phyloP scores from a whole-genome alignment of 2,113 vertebrate genomes.

The Brachypodius melanocephalos region DNA sequence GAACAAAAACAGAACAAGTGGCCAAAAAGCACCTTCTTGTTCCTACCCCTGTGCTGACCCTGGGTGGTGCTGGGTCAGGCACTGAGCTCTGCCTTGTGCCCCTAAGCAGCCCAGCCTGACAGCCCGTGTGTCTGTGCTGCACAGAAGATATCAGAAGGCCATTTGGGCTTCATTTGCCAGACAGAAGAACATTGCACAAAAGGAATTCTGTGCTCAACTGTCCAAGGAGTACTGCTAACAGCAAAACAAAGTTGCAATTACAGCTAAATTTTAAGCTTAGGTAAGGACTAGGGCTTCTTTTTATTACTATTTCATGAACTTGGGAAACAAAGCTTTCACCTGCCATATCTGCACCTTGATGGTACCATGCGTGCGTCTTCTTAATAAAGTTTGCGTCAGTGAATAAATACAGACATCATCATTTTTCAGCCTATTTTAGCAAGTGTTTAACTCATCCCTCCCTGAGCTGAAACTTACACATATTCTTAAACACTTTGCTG shows the following conservation, averaged over 20 bases:
- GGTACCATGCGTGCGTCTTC: neutral
- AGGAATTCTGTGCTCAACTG: neutral
- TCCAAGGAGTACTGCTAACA: neutral
- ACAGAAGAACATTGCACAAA: neutral
- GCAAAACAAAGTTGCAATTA: neutral
- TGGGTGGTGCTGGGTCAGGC: neutral
- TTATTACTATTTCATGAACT: neutral
- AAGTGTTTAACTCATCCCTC: neutral
- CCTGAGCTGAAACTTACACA: neutral
- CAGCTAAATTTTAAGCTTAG: slow-evolving; percentile 6
- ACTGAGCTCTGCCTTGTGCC: neutral
- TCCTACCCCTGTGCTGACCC: neutral
- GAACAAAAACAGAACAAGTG: neutral
- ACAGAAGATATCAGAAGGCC: neutral
- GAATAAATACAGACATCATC: neutral
- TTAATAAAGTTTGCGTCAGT: neutral
- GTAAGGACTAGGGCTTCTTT: neutral
- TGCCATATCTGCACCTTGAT: neutral
- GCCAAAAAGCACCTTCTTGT: neutral
- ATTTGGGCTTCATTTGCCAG: neutral
- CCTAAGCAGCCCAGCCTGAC: neutral
- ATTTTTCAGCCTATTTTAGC: neutral
- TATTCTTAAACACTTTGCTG: neutral
- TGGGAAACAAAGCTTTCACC: neutral
- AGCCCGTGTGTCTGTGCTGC: accelerated